Evolutionary conservation across 30 jellyfish, hydroid and myxozoan genomes (phyloP).

Genomic region (Clytia hemisphaerica): DNA sequence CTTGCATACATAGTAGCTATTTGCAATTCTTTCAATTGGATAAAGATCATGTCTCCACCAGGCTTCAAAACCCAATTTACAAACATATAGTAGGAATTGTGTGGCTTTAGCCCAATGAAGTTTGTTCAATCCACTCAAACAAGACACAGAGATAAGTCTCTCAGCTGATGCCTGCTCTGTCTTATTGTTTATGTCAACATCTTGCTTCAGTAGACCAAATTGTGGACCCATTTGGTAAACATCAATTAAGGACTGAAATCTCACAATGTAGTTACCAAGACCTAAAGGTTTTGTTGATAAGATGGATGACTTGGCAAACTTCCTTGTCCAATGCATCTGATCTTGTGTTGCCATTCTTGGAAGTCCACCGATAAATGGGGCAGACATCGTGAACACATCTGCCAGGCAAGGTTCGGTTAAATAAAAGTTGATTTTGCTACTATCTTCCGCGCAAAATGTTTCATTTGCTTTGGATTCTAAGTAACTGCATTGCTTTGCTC

Average conservation of each 20-base stretch:
- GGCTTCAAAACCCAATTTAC: too few relatives aligned
- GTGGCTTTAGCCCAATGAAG: conserved; percentile 4
- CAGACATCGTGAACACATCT: background rate
- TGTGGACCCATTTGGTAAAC: conserved; percentile 9
- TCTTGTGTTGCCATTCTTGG: conserved; percentile 12
- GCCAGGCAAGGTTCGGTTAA: background rate
- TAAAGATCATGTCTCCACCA: background rate
- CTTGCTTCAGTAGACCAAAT: conserved; percentile 8
- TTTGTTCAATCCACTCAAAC: background rate
- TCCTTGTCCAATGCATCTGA: conserved; percentile 16
- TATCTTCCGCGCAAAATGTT: background rate
- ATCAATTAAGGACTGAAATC: background rate
- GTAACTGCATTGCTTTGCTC: background rate
- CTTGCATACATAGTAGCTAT: background rate
- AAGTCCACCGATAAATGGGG: conserved; percentile 20
- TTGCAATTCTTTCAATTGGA: background rate
- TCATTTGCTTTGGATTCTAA: background rate
- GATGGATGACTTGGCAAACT: background rate
- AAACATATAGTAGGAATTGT: background rate
- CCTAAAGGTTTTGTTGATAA: conserved; percentile 11
- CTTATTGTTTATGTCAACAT: conserved; percentile 4
- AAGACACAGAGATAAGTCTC: conserved; percentile 7
- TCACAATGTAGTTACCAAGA: background rate
- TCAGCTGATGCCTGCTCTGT: conserved; percentile 14
- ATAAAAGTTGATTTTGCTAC: background rate